Evolutionary conservation across 1,140 invertebrate species (phyloP).

Genomic region (Steinernema khuongi): DNA sequence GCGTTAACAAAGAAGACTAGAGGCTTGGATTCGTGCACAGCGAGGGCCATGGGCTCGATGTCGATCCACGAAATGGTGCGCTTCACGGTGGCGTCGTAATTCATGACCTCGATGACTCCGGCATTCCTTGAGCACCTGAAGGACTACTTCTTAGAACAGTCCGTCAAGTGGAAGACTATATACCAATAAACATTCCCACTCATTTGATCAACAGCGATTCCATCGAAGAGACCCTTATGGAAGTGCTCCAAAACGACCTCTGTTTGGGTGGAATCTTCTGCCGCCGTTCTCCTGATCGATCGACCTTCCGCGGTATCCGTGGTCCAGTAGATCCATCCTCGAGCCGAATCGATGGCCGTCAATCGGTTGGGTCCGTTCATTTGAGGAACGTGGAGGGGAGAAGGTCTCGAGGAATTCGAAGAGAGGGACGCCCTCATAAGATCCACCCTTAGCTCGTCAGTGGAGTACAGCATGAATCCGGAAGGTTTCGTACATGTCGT

Average conservation of each 20-base stretch:
- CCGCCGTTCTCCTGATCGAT: neutral
- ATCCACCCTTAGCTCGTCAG: neutral
- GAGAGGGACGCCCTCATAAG: neutral
- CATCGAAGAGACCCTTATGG: neutral
- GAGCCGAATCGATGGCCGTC: neutral
- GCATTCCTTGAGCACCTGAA: neutral
- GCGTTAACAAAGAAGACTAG: neutral
- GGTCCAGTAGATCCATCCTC: slow-evolving; percentile 9
- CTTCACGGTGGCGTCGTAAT: slow-evolving; percentile 4
- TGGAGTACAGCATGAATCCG: neutral
- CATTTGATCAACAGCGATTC: neutral
- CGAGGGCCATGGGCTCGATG: neutral
- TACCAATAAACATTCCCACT: neutral
- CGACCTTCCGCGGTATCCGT: neutral
- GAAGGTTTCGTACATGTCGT: neutral
- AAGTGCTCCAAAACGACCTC: neutral
- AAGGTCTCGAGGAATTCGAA: neutral
- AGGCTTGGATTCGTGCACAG: neutral
- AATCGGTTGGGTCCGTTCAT: neutral
- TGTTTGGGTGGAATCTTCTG: neutral
- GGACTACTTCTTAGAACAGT: neutral
- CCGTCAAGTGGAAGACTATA: neutral
- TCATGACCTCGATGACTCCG: neutral
- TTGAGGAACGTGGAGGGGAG: neutral
- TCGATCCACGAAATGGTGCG: neutral